Conservation (phyloP, 2,888 invertebrate species). For the Agonopterix arenella region DNA sequence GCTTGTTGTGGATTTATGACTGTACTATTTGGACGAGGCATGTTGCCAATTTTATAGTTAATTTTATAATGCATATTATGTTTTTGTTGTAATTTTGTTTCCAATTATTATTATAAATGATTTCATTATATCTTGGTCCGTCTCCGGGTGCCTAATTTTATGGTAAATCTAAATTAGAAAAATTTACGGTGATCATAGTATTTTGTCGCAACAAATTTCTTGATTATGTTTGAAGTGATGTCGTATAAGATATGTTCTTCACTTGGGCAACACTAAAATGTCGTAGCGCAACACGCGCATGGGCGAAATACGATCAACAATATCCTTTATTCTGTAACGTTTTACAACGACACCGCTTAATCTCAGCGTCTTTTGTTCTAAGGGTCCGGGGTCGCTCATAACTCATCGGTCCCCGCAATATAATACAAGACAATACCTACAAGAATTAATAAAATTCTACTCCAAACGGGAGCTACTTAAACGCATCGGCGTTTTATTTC, state of each 20-base stretch:
- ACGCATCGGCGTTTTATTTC: conserved; percentile 25
- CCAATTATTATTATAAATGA: no score
- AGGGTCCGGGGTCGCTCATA: conserved; percentile 34
- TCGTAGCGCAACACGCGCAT: conserved; percentile 12
- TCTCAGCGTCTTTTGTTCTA: conserved; percentile 39
- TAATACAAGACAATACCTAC: conserved; percentile 32
- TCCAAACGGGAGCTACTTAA: conserved; percentile 27
- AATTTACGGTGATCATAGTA: no score
- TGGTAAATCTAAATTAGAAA: no score
- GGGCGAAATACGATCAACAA: conserved; percentile 13
- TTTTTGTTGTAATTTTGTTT: no score
- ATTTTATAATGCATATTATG: no score
- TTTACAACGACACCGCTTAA: conserved; percentile 36
- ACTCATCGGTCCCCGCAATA: conserved; percentile 39
- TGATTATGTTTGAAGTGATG: not conserved
- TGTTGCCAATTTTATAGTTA: no score
- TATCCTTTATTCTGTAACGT: conserved; percentile 26
- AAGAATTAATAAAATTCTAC: conserved; percentile 33
- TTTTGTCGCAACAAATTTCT: no score
- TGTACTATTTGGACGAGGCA: no score
- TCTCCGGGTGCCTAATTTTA: no score
- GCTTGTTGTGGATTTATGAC: no score
- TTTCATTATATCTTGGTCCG: no score
- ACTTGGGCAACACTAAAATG: not conserved
- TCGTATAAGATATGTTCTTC: no score